phyloP scores from a whole-genome alignment of 1,140 invertebrate genomes.

The Drosophila triauraria region DNA sequence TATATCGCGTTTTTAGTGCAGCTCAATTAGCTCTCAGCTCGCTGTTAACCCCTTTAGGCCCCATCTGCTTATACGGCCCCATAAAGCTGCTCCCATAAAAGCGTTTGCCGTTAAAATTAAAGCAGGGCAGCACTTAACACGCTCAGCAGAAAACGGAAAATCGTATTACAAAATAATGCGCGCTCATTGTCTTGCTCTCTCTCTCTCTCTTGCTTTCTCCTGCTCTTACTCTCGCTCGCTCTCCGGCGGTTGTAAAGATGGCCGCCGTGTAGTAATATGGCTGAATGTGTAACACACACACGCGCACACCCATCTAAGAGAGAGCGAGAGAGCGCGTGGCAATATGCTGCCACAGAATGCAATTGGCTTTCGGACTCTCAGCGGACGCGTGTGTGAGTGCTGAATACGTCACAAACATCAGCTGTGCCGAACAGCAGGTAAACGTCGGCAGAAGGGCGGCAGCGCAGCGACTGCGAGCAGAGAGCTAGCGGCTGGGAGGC shows the following conservation, averaged over 20 bases:
- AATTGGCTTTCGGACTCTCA: conserved; percentile 65
- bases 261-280: conserved; percentile 72
- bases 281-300: conserved; percentile 71
- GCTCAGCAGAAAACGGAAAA: conserved; percentile 52
- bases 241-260: conserved; percentile 76
- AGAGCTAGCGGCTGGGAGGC: neutral
- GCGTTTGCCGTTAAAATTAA: conserved; percentile 68
- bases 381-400: conserved; percentile 29
- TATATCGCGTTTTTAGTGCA: conserved; percentile 36
- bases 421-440: conserved; percentile 76
- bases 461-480: conserved; percentile 15
- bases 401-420: conserved; percentile 74
- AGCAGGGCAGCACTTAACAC: conserved; percentile 72
- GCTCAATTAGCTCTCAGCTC: conserved; percentile 44
- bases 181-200: conserved; percentile 39
- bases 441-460: conserved; percentile 14
- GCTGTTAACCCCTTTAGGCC: conserved; percentile 39
- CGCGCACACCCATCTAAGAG: conserved; percentile 14
- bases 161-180: conserved; percentile 74
- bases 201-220: neutral
- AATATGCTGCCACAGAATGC: conserved; percentile 68
- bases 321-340: conserved; percentile 36
- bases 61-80: conserved; percentile 46
- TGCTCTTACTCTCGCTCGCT: conserved; percentile 12
- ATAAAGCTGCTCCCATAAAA: conserved; percentile 65